These are phyloP conservation scores for Crotalus tigris DNA, from an alignment of 2,113 vertebrate genomes.

Conservation along the genomic window DNA sequence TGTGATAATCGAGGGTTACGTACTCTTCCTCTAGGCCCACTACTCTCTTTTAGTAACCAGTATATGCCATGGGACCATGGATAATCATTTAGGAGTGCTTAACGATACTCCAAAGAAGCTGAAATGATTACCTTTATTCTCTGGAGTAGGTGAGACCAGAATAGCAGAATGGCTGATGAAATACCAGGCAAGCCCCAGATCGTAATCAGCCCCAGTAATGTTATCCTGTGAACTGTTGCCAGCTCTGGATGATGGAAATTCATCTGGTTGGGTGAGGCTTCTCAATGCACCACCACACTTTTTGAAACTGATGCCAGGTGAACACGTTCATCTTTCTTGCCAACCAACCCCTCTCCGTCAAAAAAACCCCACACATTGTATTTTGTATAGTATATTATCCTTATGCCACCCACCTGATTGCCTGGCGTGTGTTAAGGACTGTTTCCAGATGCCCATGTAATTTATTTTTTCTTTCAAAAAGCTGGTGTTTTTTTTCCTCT, in stretches of 20 bases:
- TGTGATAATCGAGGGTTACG: slow-evolving; percentile 39
- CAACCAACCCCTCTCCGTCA: not conserved
- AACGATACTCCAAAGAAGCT: slow-evolving; percentile 48
- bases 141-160: slow-evolving; percentile 51
- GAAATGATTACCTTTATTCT: slow-evolving; percentile 56
- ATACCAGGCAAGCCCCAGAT: not conserved
- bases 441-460: not conserved
- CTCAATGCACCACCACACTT: not conserved
- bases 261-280: not conserved
- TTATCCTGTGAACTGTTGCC: not conserved
- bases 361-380: slow-evolving; percentile 7
- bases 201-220: not conserved
- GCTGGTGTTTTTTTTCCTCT: not conserved
- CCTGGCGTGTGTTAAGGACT: not conserved
- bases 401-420: not conserved
- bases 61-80: slow-evolving; percentile 70
- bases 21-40: slow-evolving; percentile 36
- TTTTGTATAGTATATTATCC: slow-evolving; percentile 30
- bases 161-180: not conserved
- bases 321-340: slow-evolving; percentile 36
- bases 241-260: too few relatives aligned
- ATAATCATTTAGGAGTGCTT: slow-evolving; percentile 49
- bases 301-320: slow-evolving; percentile 57
- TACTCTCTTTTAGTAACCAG: slow-evolving; percentile 52
- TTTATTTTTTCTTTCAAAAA: not conserved